A percentile compares a stretch with the other conserved stretches of the same genome.
phyloP scores from a whole-genome alignment of 2,113 vertebrate genomes.

The Pteruthius melanotis region DNA sequence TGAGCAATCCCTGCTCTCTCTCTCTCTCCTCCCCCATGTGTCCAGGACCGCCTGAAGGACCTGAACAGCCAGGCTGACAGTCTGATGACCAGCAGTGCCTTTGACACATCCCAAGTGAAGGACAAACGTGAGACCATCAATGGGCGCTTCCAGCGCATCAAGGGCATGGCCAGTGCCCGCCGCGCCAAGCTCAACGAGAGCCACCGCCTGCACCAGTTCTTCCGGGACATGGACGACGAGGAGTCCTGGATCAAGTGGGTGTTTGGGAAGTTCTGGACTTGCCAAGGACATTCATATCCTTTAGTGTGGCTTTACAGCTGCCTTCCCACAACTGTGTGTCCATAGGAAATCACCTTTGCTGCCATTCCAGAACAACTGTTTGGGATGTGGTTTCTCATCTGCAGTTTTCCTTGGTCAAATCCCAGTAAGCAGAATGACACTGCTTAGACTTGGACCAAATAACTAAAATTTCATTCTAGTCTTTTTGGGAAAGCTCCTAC shows the following conservation, averaged over 20 bases:
- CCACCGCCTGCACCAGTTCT: constrained; percentile 97
- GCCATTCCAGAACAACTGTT: neutral
- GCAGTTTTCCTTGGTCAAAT: neutral
- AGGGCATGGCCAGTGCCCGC: constrained; percentile 87
- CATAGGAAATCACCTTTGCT: neutral
- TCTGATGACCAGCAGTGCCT: constrained; percentile 93
- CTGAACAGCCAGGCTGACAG: constrained; percentile 97
- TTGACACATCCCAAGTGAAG: constrained; percentile 94
- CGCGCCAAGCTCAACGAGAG: constrained; percentile 91
- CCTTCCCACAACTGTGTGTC: neutral
- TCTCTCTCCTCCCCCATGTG: rapidly evolving
- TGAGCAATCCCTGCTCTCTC: neutral
- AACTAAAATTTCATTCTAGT: neutral
- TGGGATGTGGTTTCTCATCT: neutral
- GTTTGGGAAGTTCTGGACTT: neutral
- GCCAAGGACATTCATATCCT: rapidly evolving
- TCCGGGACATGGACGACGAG: constrained; percentile 96
- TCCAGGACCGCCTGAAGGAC: constrained; percentile 94
- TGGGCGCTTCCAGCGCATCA: constrained; percentile 88
- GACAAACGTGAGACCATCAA: constrained; percentile 94
- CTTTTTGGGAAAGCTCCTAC: neutral
- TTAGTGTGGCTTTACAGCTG: neutral
- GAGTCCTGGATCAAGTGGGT: constrained; percentile 98
- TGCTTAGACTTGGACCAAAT: neutral
- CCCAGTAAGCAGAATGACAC: neutral